These are phyloP conservation scores for Sebastes aleutianus DNA, from an alignment of 2,797 vertebrate genomes.

Conservation along the genomic window DNA sequence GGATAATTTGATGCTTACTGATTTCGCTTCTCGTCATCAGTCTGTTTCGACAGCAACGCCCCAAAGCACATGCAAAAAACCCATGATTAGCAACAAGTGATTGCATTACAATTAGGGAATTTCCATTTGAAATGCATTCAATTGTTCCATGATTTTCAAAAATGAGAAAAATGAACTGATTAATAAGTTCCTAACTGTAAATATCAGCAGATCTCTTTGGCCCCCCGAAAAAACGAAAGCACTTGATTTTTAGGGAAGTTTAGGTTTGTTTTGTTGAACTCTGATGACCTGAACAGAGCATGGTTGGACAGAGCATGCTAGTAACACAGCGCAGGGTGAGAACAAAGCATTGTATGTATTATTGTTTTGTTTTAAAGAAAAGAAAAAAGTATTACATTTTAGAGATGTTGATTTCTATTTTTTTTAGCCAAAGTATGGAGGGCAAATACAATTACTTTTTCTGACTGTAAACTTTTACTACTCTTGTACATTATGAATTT, in stretches of 20 bases:
- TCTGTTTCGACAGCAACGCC: constrained; percentile 41
- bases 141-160: constrained; percentile 15
- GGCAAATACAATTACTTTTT: constrained; percentile 77
- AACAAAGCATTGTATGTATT: constrained; percentile 83
- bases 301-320: constrained; percentile 72
- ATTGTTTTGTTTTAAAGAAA: constrained; percentile 79
- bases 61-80: constrained; percentile 60
- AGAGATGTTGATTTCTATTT: constrained; percentile 76
- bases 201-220: constrained; percentile 51
- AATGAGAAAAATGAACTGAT: constrained; percentile 23
- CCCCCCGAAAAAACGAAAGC: constrained; percentile 61
- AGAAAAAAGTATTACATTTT: constrained; percentile 86
- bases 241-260: constrained; percentile 68
- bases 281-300: constrained; percentile 19
- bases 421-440: constrained; percentile 80
- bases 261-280: constrained; percentile 59
- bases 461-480: constrained; percentile 84
- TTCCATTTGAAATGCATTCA: constrained; percentile 31
- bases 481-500: constrained; percentile 84
- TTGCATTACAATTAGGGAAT: constrained; percentile 21
- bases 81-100: constrained; percentile 8
- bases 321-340: constrained; percentile 71
- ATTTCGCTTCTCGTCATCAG: constrained; percentile 35
- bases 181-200: constrained; percentile 70
- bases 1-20: constrained; percentile 44